phyloP scores from a whole-genome alignment of 2,888 invertebrate genomes.

The Campoletis raptor region DNA sequence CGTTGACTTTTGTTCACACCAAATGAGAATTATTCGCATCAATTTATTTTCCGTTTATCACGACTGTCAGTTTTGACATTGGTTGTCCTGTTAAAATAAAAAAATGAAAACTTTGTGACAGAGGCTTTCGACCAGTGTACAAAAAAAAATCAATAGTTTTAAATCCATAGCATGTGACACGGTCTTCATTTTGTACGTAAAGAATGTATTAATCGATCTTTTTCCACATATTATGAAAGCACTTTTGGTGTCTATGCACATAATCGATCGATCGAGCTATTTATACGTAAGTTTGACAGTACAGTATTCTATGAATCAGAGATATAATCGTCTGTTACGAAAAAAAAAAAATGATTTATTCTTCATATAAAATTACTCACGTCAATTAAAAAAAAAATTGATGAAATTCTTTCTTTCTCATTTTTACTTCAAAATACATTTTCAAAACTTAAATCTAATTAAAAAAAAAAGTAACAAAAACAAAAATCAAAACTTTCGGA shows the following conservation, averaged over 20 bases:
- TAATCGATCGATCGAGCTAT: neutral
- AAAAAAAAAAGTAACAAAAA: no score
- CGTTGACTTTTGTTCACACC: neutral
- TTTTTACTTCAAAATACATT: no score
- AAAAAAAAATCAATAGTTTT: neutral
- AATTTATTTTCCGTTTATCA: neutral
- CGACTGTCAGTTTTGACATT: neutral
- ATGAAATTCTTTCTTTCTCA: no score
- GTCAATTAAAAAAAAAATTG: neutral
- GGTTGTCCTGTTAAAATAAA: neutral
- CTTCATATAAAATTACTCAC: neutral
- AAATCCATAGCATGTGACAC: neutral
- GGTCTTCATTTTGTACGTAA: neutral
- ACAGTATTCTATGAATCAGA: neutral
- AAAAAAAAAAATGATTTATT: neutral
- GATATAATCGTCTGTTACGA: neutral
- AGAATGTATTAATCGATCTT: conserved; percentile 4
- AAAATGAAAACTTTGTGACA: neutral
- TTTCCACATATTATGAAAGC: neutral
- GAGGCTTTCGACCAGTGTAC: neutral
- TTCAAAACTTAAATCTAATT: no score
- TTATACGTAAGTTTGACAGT: neutral
- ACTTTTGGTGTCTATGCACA: neutral
- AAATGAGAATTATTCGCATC: neutral
- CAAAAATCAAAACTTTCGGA: no score